Base-by-base conservation (phyloP, 2,888 invertebrate genomes). In the Cryptosula pallasiana region DNA sequence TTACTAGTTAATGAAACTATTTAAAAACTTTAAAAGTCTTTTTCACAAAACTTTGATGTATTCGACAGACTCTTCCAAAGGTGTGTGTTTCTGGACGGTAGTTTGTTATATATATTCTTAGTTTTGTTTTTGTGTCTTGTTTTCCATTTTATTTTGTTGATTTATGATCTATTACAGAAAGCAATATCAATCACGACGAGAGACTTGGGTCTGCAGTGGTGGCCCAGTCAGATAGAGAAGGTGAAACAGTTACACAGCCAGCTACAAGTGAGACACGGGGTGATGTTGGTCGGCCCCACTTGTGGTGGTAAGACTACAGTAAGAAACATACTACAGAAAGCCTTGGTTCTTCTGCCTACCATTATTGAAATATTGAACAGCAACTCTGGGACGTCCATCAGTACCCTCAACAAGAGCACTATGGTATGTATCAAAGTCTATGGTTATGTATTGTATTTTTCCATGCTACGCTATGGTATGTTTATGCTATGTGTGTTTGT, bases 241-340 rank as follows among this genome's bases (percentile, higher is more conserved):
- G 81, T 83, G 16, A 80, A 82, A 63, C 84, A 84, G 78, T 79
- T 84, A n/a, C 79, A 84, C 75, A 82, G 79, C 75, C 84, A 84
- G 78, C 81, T 84, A 71, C 75, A 82, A 74, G 83, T 84, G 2
- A 78, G 83, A 5, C 84, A 84, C 72, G 84, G 84, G 0, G 82
- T 84, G 57, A 84, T 84, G 84, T 75, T 84, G 73, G 83, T 84
- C 1, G 84, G 84, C 1, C 83, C 84, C 0, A 82, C 83, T 1
- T 82, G 83, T 34, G 83, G 84, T 1, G 84, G 84, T 1, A 84
- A 84, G 76, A 81, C 83, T 0, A 78, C 81, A 0, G 78, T 80
- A n/a, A 74, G 84, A 63, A 80, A 78, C 71, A 81, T 84, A 73
- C 78, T 84, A 55, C 83, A 84, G 78, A 82, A 79, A 75, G 83